Evolutionary conservation across 2,113 vertebrate species (phyloP).

Genomic region (Platichthys stellatus): DNA sequence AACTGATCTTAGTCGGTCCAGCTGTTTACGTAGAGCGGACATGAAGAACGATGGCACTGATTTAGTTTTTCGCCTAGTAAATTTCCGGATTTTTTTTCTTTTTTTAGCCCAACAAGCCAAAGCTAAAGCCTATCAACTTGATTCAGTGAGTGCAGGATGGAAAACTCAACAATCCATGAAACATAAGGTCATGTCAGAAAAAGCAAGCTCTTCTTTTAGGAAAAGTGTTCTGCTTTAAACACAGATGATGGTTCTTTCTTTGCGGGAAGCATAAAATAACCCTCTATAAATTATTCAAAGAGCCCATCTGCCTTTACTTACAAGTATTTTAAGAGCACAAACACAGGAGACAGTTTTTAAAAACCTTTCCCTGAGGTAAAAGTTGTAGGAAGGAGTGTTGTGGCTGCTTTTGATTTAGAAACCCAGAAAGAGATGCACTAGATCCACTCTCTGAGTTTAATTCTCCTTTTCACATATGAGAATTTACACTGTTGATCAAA

Average conservation of each 20-base stretch:
- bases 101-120: not conserved
- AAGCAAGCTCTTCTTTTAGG: conserved; percentile 13
- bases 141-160: not conserved
- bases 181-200: conserved; percentile 21
- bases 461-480: not conserved
- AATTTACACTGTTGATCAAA: not conserved
- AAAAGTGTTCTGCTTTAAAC: conserved; percentile 23
- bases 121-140: not conserved
- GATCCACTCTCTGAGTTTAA: not conserved
- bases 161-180: conserved; percentile 6
- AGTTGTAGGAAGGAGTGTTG: not conserved
- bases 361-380: conserved; percentile 19
- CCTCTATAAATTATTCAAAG: conserved; percentile 72
- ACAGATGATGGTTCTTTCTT: conserved; percentile 27
- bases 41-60: not conserved
- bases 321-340: conserved; percentile 58
- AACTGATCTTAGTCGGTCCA: conserved; percentile 21
- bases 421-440: not conserved
- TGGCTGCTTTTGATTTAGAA: not conserved
- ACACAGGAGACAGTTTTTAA: conserved; percentile 4
- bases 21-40: not conserved
- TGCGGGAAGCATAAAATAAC: conserved; percentile 45
- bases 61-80: not conserved
- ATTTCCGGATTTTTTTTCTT: not conserved
- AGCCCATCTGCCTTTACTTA: conserved; percentile 60